Percentiles rank a stretch among this genome's conserved stretches.
These are phyloP conservation scores for Nanger granti DNA, from an alignment of 2,113 vertebrate genomes.

Conservation along the genomic window DNA sequence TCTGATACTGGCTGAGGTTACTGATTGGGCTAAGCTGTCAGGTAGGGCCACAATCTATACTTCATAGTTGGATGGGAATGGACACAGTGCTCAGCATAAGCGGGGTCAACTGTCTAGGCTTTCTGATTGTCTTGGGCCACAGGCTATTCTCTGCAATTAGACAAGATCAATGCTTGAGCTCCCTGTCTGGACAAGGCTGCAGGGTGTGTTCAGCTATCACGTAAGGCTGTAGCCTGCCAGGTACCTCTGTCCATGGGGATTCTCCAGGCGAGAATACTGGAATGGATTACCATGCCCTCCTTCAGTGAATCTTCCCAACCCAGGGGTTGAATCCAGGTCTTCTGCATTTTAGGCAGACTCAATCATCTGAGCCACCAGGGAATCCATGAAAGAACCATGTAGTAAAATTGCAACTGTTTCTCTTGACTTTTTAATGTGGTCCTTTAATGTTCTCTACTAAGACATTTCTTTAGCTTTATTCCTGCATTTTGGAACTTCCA, in stretches of 20 bases:
- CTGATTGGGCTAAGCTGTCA: background rate
- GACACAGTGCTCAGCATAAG: background rate
- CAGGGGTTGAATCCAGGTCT: background rate
- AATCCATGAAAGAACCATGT: background rate
- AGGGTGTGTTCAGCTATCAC: background rate
- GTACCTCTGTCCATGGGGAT: background rate
- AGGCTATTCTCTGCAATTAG: background rate
- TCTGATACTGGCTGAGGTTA: background rate
- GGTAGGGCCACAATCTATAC: background rate
- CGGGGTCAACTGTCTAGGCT: background rate
- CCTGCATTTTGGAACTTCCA: background rate
- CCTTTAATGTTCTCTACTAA: background rate
- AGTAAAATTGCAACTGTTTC: background rate
- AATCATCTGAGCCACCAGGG: background rate
- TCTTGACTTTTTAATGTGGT: background rate
- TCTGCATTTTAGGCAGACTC: background rate
- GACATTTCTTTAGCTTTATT: background rate
- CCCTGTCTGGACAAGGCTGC: background rate
- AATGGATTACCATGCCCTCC: background rate
- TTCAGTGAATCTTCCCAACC: background rate
- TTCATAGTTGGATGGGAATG: background rate
- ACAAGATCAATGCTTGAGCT: background rate
- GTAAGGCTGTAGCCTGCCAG: background rate
- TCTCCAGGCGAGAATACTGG: background rate
- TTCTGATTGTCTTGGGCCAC: background rate